These are phyloP conservation scores for Ctenoplectra terminalis DNA, from an alignment of 1,140 invertebrate species.

Conservation along the genomic window DNA sequence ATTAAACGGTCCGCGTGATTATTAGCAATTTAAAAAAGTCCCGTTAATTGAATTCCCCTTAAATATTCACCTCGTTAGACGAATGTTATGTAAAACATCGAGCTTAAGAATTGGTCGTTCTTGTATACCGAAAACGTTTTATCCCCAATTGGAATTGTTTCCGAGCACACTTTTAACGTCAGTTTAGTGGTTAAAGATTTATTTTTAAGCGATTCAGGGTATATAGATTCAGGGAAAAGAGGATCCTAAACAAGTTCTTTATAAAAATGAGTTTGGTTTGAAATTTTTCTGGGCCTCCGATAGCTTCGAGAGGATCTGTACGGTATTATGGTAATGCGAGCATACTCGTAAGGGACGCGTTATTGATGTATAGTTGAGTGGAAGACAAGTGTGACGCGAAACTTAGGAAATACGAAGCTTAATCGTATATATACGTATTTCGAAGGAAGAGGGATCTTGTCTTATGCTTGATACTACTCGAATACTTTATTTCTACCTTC, in stretches of 20 bases:
- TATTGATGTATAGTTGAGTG: background rate
- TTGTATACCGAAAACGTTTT: background rate
- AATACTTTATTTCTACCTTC: too few species aligned
- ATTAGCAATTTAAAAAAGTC: conserved; percentile 33
- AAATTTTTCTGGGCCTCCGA: background rate
- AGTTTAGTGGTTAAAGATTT: background rate
- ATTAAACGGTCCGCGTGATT: background rate
- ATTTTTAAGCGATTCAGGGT: too few species aligned
- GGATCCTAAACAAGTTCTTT: background rate
- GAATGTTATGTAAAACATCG: background rate
- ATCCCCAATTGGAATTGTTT: background rate
- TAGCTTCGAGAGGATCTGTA: background rate
- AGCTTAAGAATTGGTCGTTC: background rate
- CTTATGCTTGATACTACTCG: background rate
- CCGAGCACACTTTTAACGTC: background rate
- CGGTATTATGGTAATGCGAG: conserved; percentile 8
- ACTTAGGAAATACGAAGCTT: background rate
- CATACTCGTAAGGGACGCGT: background rate
- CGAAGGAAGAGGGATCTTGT: background rate
- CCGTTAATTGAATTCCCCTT: background rate
- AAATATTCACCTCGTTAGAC: background rate
- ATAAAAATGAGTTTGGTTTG: conserved; percentile 14
- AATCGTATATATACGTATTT: background rate
- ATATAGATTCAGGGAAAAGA: background rate
- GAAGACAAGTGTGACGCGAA: background rate